A percentile compares a stretch with the other conserved stretches of the same genome.
Conservation (phyloP, 1,140 invertebrate species). For the Nomia melanderi region DNA sequence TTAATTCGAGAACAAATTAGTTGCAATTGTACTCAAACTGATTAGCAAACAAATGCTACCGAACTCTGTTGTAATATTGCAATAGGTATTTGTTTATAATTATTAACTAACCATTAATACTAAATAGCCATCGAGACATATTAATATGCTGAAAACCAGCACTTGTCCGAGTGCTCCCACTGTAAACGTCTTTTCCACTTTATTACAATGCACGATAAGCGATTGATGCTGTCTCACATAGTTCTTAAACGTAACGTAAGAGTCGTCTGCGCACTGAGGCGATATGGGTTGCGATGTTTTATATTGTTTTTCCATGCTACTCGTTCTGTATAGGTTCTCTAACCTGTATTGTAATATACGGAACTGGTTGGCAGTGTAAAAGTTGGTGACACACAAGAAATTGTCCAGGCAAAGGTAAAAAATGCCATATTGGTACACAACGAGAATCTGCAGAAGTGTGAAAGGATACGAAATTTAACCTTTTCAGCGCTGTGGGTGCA, state of each 20-base stretch:
- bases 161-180: slow-evolving; percentile 42
- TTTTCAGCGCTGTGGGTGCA: too few species aligned
- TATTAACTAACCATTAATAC: slow-evolving; percentile 46
- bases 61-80: too few species aligned
- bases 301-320: background rate
- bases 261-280: background rate
- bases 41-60: too few species aligned
- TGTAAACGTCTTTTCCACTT: slow-evolving; percentile 47
- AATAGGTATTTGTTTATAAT: too few species aligned
- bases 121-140: slow-evolving; percentile 61
- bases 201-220: slow-evolving; percentile 42
- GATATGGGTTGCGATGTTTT: background rate
- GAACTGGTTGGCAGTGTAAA: slow-evolving; percentile 60
- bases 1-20: too few species aligned
- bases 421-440: slow-evolving; percentile 44
- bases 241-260: slow-evolving; percentile 6
- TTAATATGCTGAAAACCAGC: slow-evolving; percentile 45
- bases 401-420: slow-evolving; percentile 64
- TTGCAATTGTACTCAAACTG: too few species aligned
- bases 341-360: slow-evolving; percentile 55
- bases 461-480: background rate
- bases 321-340: background rate
- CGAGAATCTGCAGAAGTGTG: slow-evolving; percentile 41
- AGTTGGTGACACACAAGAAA: slow-evolving; percentile 58
- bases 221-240: slow-evolving; percentile 47